Base-by-base conservation (phyloP, 2,113 vertebrate species). In the Chauna torquata region DNA sequence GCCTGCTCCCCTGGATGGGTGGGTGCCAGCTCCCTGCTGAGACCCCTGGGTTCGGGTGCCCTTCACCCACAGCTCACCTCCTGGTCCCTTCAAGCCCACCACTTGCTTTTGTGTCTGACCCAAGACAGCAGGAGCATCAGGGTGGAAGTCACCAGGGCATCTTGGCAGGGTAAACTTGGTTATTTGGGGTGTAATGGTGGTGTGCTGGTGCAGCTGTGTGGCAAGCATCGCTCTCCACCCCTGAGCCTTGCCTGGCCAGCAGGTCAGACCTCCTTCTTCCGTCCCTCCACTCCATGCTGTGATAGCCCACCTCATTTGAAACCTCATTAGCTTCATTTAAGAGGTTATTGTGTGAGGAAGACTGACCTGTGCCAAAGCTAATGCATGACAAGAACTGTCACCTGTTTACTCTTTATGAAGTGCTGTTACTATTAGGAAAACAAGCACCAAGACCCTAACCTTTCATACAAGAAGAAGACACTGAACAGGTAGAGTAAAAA, bases 361-460 rank as follows among this genome's bases (percentile, higher is more conserved):
- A 83, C 18, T 1, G 9, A 84, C 24, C 34, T 38, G 18, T 89
- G 88, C 77, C 92, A 92, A 95, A 96, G 61, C 75, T 58, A 93
- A 93, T 59, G 92, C 30, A 79, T 65, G 44, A 55, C 54, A 92
- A 78, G 71, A 90, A 54, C 16, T 42, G 71, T 86, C 78, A 83
- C 71, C 90, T 94, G 40, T 87, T 95, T 84, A 81, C 65, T 86
- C 69, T 94, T 91, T 86, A 79, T 77, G 61, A 90, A 90, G 52
- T 49, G 69, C 17, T 93, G 55, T 16, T 91, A 57, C 57, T 86
- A 7, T 76, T 84, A 72, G 2, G 20, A 78, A 90, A 92, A 32
- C 64, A 74, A 1, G 1, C 23, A 50, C 50, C 36, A 69, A 77
- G n/a, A 3, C 32, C 62, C 32, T 45, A 25, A 25, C 23, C 24